phyloP scores from a whole-genome alignment of 2,888 invertebrate genomes.

The Rhorus exstirpatorius region DNA sequence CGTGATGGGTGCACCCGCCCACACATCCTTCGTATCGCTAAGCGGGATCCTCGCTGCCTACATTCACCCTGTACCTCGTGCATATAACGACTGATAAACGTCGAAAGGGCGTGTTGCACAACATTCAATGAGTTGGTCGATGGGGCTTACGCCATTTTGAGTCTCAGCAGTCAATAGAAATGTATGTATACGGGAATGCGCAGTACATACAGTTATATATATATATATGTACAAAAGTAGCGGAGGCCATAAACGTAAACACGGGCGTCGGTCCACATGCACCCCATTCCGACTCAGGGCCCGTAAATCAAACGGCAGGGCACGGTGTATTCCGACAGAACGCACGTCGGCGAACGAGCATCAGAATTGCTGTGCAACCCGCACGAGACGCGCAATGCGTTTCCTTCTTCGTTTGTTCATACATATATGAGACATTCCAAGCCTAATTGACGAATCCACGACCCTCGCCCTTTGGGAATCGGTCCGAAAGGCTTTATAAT shows the following conservation, averaged over 20 bases:
- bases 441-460: conserved; percentile 10
- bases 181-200: conserved; percentile 7
- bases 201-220: conserved; percentile 41
- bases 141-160: conserved; percentile 7
- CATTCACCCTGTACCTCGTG: conserved; percentile 29
- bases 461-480: too few species aligned
- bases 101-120: conserved; percentile 5
- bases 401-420: conserved; percentile 7
- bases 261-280: conserved; percentile 64
- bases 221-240: conserved; percentile 62
- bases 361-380: conserved; percentile 29
- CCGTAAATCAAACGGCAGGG: conserved; percentile 71
- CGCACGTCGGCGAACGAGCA: conserved; percentile 21
- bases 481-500: too few species aligned
- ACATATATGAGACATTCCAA: not conserved
- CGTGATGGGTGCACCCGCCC: conserved; percentile 24
- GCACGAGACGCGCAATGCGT: conserved; percentile 39
- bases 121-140: not conserved
- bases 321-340: conserved; percentile 30
- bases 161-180: not conserved
- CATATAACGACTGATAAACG: not conserved
- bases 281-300: conserved; percentile 47
- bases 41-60: conserved; percentile 11
- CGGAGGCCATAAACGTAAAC: conserved; percentile 71
- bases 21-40: conserved; percentile 35